phyloP scores from a whole-genome alignment of 2,797 vertebrate genomes.

The Gymnothorax javanicus region DNA sequence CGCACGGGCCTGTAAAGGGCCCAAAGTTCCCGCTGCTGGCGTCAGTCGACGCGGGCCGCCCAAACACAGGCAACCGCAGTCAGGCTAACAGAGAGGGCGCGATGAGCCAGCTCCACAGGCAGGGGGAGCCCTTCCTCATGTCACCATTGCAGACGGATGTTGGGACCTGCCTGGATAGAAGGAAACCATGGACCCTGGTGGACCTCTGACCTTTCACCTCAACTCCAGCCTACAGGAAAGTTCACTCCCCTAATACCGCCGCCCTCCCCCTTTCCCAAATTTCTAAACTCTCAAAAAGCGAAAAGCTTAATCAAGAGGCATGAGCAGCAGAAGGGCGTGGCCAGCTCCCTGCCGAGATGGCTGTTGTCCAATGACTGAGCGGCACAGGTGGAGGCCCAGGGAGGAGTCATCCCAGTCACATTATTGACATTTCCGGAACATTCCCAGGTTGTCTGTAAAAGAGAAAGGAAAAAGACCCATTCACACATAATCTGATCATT shows the following conservation, averaged over 20 bases:
- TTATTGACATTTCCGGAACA: background rate
- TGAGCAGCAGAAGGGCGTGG: background rate
- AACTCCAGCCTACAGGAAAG: background rate
- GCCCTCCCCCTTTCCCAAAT: background rate
- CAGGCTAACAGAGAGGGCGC: constrained; percentile 4
- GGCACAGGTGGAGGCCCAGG: background rate
- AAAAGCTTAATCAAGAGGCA: background rate
- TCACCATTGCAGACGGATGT: constrained; percentile 51
- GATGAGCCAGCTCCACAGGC: constrained; percentile 20
- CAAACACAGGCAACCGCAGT: background rate
- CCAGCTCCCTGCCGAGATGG: background rate
- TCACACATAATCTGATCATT: background rate
- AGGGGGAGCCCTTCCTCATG: constrained; percentile 37
- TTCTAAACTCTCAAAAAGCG: background rate
- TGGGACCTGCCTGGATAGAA: constrained; percentile 12
- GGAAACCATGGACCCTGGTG: constrained; percentile 1
- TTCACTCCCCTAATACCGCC: background rate
- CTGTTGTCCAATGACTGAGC: background rate
- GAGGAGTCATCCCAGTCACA: constrained; percentile 18
- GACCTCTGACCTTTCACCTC: constrained; percentile 6
- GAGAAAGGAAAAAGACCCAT: background rate
- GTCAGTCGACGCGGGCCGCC: background rate
- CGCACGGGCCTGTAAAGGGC: background rate
- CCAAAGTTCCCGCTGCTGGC: background rate
- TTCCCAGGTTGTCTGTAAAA: constrained; percentile 10